A percentile compares a stretch with the other conserved stretches of the same genome.
phyloP scores from a whole-genome alignment of 1,140 invertebrate genomes.

The Leptonema lineaticorne region DNA sequence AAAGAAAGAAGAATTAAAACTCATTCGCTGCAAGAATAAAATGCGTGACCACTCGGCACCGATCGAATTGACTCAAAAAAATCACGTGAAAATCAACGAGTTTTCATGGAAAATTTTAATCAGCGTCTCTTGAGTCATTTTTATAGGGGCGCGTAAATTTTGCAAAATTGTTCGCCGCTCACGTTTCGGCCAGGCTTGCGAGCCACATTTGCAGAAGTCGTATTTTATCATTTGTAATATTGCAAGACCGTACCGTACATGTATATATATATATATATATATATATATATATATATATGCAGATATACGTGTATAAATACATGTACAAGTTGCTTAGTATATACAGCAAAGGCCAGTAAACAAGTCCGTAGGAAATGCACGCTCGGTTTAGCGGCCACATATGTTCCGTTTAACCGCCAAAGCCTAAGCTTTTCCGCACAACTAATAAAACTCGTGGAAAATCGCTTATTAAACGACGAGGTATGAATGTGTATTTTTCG shows the following conservation, averaged over 20 bases:
- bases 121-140: neutral
- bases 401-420: neutral
- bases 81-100: too few relatives aligned
- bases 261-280: neutral
- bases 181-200: neutral
- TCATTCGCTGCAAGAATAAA: too few relatives aligned
- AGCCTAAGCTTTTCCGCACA: too few relatives aligned
- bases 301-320: too few relatives aligned
- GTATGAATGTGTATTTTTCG: too few relatives aligned
- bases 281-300: neutral
- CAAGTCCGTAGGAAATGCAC: neutral
- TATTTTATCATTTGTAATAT: conserved; percentile 17
- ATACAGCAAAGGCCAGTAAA: too few relatives aligned
- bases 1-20: too few relatives aligned
- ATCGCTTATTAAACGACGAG: too few relatives aligned
- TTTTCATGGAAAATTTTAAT: conserved; percentile 12
- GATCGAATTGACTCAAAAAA: too few relatives aligned
- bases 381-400: neutral
- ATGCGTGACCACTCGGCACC: too few relatives aligned
- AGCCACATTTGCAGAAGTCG: conserved; percentile 9
- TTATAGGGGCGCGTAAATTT: neutral
- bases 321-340: too few relatives aligned
- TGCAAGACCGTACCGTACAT: neutral
- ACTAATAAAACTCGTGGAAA: too few relatives aligned
- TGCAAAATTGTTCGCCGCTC: neutral